Evolutionary conservation across 2,888 invertebrate genomes (phyloP).

Genomic region (Panorpa germanica): DNA sequence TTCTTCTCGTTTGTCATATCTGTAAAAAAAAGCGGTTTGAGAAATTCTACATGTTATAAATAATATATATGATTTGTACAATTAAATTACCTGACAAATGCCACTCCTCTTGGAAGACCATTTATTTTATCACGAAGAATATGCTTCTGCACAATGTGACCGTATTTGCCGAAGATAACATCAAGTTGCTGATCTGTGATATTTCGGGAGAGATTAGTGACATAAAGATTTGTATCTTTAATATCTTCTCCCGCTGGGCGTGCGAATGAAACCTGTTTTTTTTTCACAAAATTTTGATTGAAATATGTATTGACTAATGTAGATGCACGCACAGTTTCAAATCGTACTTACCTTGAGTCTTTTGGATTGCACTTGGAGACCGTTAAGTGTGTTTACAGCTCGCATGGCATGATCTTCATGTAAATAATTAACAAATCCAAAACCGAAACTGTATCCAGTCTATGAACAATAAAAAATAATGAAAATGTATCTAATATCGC

Average conservation of each 20-base stretch:
- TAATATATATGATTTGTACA: too few species aligned
- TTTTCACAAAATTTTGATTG: conserved; percentile 3
- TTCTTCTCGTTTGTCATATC: conserved; percentile 73
- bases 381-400: conserved; percentile 76
- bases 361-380: conserved; percentile 77
- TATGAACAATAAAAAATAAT: conserved; percentile 65
- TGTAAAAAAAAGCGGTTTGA: conserved; percentile 19
- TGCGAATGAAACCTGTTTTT: conserved; percentile 62
- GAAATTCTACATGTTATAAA: conserved; percentile 9
- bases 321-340: conserved; percentile 1
- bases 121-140: conserved; percentile 77
- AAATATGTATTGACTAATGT: neutral
- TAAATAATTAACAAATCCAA: conserved; percentile 86
- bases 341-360: conserved; percentile 52
- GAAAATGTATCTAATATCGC: conserved; percentile 83
- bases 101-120: conserved; percentile 75
- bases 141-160: conserved; percentile 81
- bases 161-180: conserved; percentile 71
- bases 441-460: conserved; percentile 92
- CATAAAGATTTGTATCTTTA: conserved; percentile 86
- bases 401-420: conserved; percentile 68
- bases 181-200: conserved; percentile 70
- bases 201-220: conserved; percentile 77
- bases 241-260: conserved; percentile 81
- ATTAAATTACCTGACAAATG: conserved; percentile 64